Evolutionary conservation across 2,888 invertebrate species (phyloP).

Genomic region (Ypsolopha sequella): DNA sequence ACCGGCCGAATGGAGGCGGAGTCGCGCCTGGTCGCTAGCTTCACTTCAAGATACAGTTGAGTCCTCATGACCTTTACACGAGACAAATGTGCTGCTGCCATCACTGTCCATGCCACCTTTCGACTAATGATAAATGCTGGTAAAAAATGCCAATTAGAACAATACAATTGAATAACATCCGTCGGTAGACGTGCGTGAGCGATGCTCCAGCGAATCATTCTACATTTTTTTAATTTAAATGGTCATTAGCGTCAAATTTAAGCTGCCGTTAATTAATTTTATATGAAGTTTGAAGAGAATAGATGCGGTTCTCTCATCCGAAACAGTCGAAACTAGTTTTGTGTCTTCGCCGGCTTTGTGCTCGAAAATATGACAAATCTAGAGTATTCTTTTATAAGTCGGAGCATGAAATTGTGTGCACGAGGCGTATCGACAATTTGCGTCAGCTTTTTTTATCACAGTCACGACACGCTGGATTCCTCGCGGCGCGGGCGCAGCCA

Average conservation of each 20-base stretch:
- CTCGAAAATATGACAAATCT: constrained; percentile 61
- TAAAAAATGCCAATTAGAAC: constrained; percentile 43
- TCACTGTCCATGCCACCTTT: constrained; percentile 32
- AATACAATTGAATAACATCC: constrained; percentile 34
- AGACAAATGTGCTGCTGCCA: constrained; percentile 29
- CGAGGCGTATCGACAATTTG: constrained; percentile 69
- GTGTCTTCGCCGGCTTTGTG: constrained; percentile 22
- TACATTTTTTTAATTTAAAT: constrained; percentile 28
- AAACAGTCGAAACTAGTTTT: constrained; percentile 19
- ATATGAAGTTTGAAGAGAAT: background rate
- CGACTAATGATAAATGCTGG: constrained; percentile 29
- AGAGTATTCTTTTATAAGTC: constrained; percentile 50
- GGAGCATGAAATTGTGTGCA: constrained; percentile 68
- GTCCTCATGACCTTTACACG: constrained; percentile 28
- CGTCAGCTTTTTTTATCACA: constrained; percentile 67
- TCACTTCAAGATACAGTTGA: background rate
- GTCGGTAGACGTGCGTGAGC: constrained; percentile 14
- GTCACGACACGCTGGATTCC: constrained; percentile 68
- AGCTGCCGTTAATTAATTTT: constrained; percentile 36
- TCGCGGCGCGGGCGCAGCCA: constrained; percentile 46
- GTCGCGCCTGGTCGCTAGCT: constrained; percentile 1
- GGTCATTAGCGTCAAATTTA: constrained; percentile 38
- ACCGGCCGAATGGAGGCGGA: constrained; percentile 11
- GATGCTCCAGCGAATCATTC: constrained; percentile 13
- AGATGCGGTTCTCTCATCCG: constrained; percentile 1